Conservation (phyloP, 2,113 vertebrate genomes). For the Calidris pygmaea region DNA sequence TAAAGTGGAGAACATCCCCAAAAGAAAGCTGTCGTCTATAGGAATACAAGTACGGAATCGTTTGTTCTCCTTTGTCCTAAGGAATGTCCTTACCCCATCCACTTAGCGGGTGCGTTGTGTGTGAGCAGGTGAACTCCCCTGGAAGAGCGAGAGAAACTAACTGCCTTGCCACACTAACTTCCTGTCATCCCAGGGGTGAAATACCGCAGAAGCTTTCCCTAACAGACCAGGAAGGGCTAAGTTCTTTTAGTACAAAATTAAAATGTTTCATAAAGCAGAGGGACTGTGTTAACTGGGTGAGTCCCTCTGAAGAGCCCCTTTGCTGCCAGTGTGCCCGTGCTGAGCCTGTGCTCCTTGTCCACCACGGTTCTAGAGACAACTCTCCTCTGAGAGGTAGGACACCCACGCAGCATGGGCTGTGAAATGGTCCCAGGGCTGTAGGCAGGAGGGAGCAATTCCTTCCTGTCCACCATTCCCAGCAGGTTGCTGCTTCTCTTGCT, state of each 20-base stretch:
- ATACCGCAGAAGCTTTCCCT: neutral
- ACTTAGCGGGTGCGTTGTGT: constrained; percentile 35
- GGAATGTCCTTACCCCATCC: constrained; percentile 3
- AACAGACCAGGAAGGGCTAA: neutral
- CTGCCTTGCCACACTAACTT: neutral
- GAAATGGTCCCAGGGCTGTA: neutral
- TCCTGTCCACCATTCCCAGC: neutral
- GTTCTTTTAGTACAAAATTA: neutral
- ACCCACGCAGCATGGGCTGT: neutral
- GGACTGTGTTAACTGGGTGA: neutral
- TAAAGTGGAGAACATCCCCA: constrained; percentile 81
- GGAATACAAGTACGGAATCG: constrained; percentile 91
- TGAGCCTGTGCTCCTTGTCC: neutral
- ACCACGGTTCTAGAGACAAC: neutral
- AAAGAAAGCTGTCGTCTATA: constrained; percentile 97
- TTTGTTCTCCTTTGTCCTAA: constrained; percentile 60
- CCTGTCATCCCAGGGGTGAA: neutral
- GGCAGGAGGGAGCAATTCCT: neutral
- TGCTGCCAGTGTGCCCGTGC: neutral
- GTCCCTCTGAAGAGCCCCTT: neutral
- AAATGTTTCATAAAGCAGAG: neutral
- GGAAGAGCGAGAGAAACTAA: neutral
- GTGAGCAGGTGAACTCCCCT: constrained; percentile 51
- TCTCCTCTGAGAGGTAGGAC: neutral
- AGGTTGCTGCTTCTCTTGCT: neutral